Base-by-base conservation (phyloP, 2,888 invertebrate genomes). In the Diplolepis rosae region DNA sequence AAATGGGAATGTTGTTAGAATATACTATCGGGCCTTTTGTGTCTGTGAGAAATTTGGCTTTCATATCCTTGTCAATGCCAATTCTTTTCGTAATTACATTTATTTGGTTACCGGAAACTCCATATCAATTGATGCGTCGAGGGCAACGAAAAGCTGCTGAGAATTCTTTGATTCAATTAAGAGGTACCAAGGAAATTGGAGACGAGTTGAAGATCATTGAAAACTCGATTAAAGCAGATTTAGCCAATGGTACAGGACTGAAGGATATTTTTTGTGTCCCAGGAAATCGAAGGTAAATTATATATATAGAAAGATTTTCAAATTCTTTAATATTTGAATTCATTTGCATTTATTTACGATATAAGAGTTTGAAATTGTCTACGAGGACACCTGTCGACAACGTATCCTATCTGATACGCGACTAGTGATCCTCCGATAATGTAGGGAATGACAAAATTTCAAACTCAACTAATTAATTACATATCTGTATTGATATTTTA, bases 41-140 rank as follows among this genome's bases (percentile, higher is more conserved):
- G 7, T 30, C 54, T 9, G 54, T 54, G 15, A 54, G 15, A 54
- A 54, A 54, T 54, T 54, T 32, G 30, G 30, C 54, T 30, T n/a
- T 54, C 2, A 54, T 54, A 3, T 54, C 54, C 0, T 54, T 54
- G 11, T 2, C 11, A 7, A 28, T 54, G 27, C 54, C 54, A 30
- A 30, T 54, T 15, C 18, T 54, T 15, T 54, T 54, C 18, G 28
- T 28, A 18, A 54, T 54, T 2, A 54, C 30, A 30, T 54, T 54
- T 15, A 5, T 54, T 3, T 30, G 39, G 66, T 18, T 66, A 2
- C 66, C 66, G 6, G 66, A 66, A 66, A 48, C 66, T 13, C 66
- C 66, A 32, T 66, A 66, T 48, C 48, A 66, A 13, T 45, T 66
- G 13, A 50, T 66, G 13, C 48, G 48, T 32, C 15, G 28, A 66